A percentile compares a stretch with the other conserved stretches of the same genome.
Conservation (phyloP, 2,113 vertebrate genomes). For the Willisornis vidua region DNA sequence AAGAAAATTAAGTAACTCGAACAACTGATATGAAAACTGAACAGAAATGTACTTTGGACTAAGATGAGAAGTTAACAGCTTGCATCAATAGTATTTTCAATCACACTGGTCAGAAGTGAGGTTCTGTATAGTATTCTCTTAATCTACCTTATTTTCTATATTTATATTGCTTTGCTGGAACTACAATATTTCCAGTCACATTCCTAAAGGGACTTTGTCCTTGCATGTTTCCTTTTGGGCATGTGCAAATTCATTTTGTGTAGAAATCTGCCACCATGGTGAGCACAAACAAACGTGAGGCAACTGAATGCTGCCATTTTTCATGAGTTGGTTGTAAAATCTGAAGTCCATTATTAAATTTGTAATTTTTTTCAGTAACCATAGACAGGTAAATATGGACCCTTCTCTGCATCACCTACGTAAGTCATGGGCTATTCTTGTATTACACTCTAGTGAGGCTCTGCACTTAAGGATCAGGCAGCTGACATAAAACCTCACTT, state of each 20-base stretch:
- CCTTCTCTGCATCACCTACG: not conserved
- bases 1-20: not conserved
- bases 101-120: not conserved
- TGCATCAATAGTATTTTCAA: not conserved
- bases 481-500: not conserved
- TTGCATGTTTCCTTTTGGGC: not conserved
- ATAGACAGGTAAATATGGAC: not conserved
- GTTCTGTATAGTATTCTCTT: not conserved
- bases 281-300: not conserved
- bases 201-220: not conserved
- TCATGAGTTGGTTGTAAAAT: not conserved
- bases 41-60: not conserved
- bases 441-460: not conserved
- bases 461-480: not conserved
- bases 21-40: not conserved
- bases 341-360: not conserved
- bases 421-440: not conserved
- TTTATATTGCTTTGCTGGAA: conserved; percentile 14
- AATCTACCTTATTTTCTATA: not conserved
- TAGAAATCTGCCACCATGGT: not conserved
- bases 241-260: conserved; percentile 12
- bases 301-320: not conserved
- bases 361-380: not conserved
- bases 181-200: not conserved
- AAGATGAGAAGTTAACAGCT: not conserved